Evolutionary conservation across 2,888 invertebrate species (phyloP), one percentile per base, ranked within the genome.

Genomic region (Ennomos quercinarius): DNA sequence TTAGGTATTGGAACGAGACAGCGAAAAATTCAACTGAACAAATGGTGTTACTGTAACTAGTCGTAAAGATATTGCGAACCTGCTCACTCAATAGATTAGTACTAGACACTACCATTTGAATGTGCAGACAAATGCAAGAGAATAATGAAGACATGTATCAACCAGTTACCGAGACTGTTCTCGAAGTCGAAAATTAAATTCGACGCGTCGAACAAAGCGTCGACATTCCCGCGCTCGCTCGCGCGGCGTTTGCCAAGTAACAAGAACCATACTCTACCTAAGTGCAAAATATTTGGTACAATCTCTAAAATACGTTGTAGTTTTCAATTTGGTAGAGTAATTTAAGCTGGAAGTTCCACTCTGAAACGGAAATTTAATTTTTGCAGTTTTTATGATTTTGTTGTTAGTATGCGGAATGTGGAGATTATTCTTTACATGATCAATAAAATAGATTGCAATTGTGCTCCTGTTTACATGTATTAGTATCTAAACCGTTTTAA

Each of bases 191-290:
- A 86, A 73, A 79, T 74, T 72, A 90, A 81, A 77, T 83, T 81
- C 67, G 88, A 89, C 27, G 64, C 81, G 52, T 78, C 82, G 54
- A 77, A 75, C 71, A 91, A 91, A 76, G 84, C 86, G 46, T 88
- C 81, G 6, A 92, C 91, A 34, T 91, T 92, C 66, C 92, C 92
- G 0, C 81, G 91, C 17, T 80, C 87, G 45, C 65, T 85, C 57
- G 69, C 81, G 10, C 77, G 89, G 64, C 81, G 82, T 71, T 72
- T 80, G 45, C 78, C 81, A 66, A 83, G 74, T 77, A 84, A 81
- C 84, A 91, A 89, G 86, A 87, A 84, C 66, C 91, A 92, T 76
- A 91, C 92, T 52, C 81, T 92, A 71, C 92, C 92, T 75, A 92
- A 91, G 78, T 90, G 91, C 84, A 83, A 77, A 71, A 71, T 73